A percentile compares a stretch with the other conserved stretches of the same genome.
phyloP scores from a whole-genome alignment of 37 sponge, comb jelly and placozoan genomes.

The Mnemiopsis leidyi region DNA sequence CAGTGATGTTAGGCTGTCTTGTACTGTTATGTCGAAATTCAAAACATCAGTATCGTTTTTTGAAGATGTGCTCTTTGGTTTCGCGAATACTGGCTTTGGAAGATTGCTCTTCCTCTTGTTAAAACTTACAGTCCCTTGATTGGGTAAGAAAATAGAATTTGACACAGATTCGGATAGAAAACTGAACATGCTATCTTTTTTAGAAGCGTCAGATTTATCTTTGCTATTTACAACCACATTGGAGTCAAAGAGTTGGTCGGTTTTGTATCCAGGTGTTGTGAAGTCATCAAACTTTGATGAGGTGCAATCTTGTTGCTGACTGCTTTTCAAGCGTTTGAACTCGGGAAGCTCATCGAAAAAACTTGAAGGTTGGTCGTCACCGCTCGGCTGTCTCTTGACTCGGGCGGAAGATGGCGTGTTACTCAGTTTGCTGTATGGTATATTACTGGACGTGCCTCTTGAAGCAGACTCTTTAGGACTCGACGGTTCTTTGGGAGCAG shows the following conservation, averaged over 20 bases:
- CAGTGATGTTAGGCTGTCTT: background rate
- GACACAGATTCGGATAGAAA: background rate
- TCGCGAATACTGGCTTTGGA: background rate
- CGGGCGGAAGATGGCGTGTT: conserved; percentile 16
- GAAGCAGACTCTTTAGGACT: background rate
- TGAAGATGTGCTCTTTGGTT: background rate
- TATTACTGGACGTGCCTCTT: background rate
- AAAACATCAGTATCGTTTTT: background rate
- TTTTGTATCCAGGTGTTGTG: background rate
- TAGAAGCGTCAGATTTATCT: background rate
- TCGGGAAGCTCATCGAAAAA: conserved; percentile 24
- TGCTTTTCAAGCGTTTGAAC: background rate
- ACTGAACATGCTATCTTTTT: background rate
- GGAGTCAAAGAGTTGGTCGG: background rate
- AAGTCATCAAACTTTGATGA: background rate
- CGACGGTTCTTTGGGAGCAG: background rate
- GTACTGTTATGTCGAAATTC: background rate
- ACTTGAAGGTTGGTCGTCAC: background rate
- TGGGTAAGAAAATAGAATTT: background rate
- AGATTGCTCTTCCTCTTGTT: background rate
- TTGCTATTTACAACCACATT: background rate
- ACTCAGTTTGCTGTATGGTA: background rate
- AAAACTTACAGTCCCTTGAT: background rate
- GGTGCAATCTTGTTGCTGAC: background rate
- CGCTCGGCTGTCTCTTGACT: background rate